These are phyloP conservation scores for Perodicticus potto DNA, from an alignment of 2,797 vertebrate genomes.

Conservation along the genomic window DNA sequence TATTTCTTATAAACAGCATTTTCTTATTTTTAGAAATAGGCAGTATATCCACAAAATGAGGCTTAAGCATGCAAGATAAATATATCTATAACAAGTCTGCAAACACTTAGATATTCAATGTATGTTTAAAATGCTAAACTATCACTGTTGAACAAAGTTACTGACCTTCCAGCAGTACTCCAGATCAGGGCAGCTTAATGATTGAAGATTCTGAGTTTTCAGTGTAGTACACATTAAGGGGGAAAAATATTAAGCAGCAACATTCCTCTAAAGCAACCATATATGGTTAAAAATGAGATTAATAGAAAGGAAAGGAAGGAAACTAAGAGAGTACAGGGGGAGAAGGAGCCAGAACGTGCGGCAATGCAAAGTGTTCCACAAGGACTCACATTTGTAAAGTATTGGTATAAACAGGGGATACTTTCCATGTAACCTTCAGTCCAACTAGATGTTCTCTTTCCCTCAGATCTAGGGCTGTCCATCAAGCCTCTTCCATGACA, in stretches of 20 bases:
- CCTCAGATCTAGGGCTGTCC: not conserved
- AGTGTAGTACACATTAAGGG: not conserved
- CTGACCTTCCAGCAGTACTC: not conserved
- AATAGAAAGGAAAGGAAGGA: not conserved
- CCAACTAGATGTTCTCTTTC: not conserved
- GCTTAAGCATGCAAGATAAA: not conserved
- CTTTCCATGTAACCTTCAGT: not conserved
- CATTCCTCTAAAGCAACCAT: not conserved
- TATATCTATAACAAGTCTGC: not conserved
- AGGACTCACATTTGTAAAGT: not conserved
- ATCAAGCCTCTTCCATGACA: not conserved
- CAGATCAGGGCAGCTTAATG: not conserved
- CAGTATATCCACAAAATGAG: not conserved
- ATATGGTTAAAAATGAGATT: not conserved
- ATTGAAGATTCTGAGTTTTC: not conserved
- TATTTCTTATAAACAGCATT: not conserved
- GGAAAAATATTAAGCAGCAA: not conserved
- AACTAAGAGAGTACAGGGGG: not conserved
- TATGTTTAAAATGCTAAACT: not conserved
- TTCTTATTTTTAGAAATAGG: not conserved
- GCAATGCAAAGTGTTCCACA: not conserved
- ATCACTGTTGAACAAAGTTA: not conserved
- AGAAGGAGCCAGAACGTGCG: not conserved
- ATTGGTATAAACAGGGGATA: not conserved
- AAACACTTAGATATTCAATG: not conserved